Conservation (phyloP, 2,888 invertebrate species). For the Pandemis corylana region DNA sequence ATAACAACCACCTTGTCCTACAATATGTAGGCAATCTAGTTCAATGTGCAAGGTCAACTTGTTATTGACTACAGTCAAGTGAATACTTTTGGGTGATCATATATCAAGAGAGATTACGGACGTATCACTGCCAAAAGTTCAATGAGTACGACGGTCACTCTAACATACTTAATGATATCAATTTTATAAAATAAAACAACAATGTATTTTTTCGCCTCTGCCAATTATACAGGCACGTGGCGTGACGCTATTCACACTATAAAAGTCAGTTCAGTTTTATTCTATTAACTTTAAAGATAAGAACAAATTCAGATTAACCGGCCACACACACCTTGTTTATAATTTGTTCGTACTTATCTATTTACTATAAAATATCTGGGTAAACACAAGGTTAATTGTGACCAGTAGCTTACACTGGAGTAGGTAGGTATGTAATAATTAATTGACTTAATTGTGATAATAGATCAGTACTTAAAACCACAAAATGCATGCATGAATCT, state of each 20-base stretch:
- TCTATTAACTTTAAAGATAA: conserved; percentile 4
- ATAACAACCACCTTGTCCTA: conserved; percentile 36
- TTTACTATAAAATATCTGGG: background rate
- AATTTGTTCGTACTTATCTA: background rate
- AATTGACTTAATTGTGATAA: no score
- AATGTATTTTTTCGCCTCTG: background rate
- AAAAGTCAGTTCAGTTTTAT: background rate
- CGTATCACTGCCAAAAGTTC: conserved; percentile 36
- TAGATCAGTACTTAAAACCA: no score
- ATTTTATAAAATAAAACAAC: conserved; percentile 8
- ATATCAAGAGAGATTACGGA: conserved; percentile 34
- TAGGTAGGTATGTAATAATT: no score
- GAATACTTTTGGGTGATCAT: conserved; percentile 21
- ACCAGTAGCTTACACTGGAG: no score
- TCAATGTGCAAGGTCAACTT: conserved; percentile 40
- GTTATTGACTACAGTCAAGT: conserved; percentile 30
- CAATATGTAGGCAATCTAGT: conserved; percentile 38
- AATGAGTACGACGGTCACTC: conserved; percentile 34
- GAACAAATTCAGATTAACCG: background rate
- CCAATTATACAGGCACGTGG: conserved; percentile 13
- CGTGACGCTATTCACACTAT: conserved; percentile 13
- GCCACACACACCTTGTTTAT: background rate
- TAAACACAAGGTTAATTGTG: background rate
- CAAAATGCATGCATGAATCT: no score
- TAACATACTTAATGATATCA: conserved; percentile 32